Base-by-base conservation (phyloP, 2,113 vertebrate species). In the Gymnogyps californianus region DNA sequence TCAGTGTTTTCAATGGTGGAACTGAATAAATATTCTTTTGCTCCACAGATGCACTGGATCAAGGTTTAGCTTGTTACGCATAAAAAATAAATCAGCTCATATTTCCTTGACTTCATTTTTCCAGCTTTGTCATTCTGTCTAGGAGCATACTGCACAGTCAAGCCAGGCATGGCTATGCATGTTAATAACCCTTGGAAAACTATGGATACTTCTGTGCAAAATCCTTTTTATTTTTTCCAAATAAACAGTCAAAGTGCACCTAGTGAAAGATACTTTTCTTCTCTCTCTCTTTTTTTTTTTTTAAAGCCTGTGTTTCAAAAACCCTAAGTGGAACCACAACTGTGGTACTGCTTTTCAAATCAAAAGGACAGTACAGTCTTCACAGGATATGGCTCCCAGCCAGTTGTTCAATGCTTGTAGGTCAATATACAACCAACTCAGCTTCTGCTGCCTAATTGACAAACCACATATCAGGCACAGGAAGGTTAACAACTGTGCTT, bases 261-360 rank as follows among this genome's bases (percentile, higher is more conserved):
- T 98, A 94, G 95, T 97, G 86, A 97, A 98, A 97, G 78, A 98
- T 82, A 92, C 59, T 97, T 97, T 93, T 51, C 26, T 75, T 52
- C n/a, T 81, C 13, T 54, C 4, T 10, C 10, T 5, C 4, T 20
- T 36, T 90, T 95, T 76, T 49, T 78, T 70, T 44, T 34, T 49
- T 71, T 96, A 95, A 96, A 97, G 67, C 83, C 67, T 72, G 52
- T 66, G 75, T 96, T 97, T 96, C 81, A 82, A 91, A 98, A 97
- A 89, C 87, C 75, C 69, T 97, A 97, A 98, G 90, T 95, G 47
- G 94, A 98, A 98, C 95, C 67, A 78, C 92, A 97, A 97, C 86
- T 78, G 96, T 92, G 92, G 96, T 94, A 86, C 97, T 98, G 98
- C 96, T 98, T 98, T 98, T 98, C 96, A 97, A 98, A 98, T 98